phyloP scores from a whole-genome alignment of 2,113 vertebrate genomes.

The Kryptolebias marmoratus region DNA sequence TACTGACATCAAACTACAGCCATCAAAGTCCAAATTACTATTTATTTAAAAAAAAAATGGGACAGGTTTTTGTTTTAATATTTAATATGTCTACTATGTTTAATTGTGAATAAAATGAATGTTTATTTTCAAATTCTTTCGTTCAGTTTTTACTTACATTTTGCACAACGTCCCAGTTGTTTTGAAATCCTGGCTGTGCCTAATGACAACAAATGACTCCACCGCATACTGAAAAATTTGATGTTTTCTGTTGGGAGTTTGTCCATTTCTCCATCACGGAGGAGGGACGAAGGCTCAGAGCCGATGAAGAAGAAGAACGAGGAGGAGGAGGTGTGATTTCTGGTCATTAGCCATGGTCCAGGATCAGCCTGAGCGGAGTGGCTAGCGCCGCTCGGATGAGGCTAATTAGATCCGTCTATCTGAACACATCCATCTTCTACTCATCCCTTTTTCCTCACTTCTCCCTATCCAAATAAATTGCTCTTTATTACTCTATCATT shows the following conservation, averaged over 20 bases:
- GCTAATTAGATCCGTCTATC: constrained; percentile 81
- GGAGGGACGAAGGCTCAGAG: background rate
- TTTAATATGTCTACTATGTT: too few relatives aligned
- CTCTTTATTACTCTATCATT: constrained; percentile 81
- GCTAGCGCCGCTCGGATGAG: constrained; percentile 56
- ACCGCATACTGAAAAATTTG: background rate
- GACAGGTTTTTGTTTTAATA: too few relatives aligned
- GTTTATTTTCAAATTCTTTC: too few relatives aligned
- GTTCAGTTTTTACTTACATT: too few relatives aligned
- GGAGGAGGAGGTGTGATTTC: constrained; percentile 20
- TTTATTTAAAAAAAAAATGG: too few relatives aligned
- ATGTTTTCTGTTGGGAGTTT: background rate
- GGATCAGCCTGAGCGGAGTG: constrained; percentile 63
- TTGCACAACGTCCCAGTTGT: too few relatives aligned
- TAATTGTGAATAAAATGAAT: too few relatives aligned
- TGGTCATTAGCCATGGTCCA: constrained; percentile 68
- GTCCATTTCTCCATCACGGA: constrained; percentile 6
- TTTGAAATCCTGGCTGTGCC: too few relatives aligned
- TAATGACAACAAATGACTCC: background rate
- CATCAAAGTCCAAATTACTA: too few relatives aligned
- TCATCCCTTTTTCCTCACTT: constrained; percentile 47
- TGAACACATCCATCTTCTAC: constrained; percentile 73
- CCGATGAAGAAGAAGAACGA: constrained; percentile 17
- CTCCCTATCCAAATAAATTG: constrained; percentile 78
- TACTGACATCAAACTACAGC: too few relatives aligned